Percentiles rank a stretch among this genome's conserved stretches.
These are phyloP conservation scores for Sciurus niger DNA, from an alignment of 2,113 vertebrate species.

Conservation along the genomic window DNA sequence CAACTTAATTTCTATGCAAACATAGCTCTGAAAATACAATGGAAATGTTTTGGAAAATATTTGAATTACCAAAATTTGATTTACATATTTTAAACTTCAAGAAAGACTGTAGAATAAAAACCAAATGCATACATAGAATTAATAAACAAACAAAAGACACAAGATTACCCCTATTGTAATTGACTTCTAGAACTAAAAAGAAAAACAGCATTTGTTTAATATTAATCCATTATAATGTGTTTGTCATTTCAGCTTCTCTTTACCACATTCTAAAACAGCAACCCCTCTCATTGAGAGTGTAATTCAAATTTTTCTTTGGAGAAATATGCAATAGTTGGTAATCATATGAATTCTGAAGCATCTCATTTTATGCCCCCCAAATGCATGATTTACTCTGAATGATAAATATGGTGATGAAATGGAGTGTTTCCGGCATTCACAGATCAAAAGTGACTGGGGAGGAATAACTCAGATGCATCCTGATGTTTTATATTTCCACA, in stretches of 20 bases:
- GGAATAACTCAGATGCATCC: constrained; percentile 80
- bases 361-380: constrained; percentile 82
- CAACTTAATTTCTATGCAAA: not conserved
- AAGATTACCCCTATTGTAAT: not conserved
- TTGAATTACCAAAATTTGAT: not conserved
- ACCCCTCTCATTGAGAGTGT: not conserved
- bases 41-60: not conserved
- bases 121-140: not conserved
- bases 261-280: constrained; percentile 53
- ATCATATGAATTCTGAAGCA: constrained; percentile 65
- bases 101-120: not conserved
- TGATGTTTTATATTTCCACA: constrained; percentile 78
- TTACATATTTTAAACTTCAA: constrained; percentile 42
- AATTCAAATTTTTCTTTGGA: constrained; percentile 75
- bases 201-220: constrained; percentile 16
- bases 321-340: constrained; percentile 64
- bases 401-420: constrained; percentile 81
- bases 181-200: not conserved
- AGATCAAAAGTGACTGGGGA: constrained; percentile 81
- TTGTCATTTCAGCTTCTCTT: constrained; percentile 30
- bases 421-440: constrained; percentile 80
- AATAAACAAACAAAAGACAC: not conserved
- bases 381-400: constrained; percentile 80
- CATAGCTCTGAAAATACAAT: not conserved
- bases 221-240: not conserved